These are phyloP conservation scores for Pyrocoelia pectoralis DNA, from an alignment of 2,888 invertebrate genomes.

Conservation along the genomic window DNA sequence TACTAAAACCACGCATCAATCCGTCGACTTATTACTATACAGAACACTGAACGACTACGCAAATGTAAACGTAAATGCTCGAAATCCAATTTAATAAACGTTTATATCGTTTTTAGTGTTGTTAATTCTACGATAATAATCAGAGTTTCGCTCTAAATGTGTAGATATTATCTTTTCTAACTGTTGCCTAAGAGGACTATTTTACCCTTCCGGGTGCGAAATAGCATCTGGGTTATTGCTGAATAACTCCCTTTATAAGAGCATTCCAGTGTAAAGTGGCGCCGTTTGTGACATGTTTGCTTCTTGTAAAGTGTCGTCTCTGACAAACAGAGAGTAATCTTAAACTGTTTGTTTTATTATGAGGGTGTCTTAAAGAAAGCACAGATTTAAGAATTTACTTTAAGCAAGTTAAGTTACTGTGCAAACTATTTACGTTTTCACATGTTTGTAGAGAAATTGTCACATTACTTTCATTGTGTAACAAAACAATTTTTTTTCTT, in stretches of 20 bases:
- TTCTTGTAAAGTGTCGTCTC: conserved; percentile 50
- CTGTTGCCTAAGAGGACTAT: conserved; percentile 33
- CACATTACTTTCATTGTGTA: no score
- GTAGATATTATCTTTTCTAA: conserved; percentile 32
- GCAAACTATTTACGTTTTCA: no score
- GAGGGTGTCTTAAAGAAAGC: conserved; percentile 41
- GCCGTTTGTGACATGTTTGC: conserved; percentile 51
- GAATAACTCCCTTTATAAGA: conserved; percentile 51
- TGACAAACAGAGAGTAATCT: conserved; percentile 48
- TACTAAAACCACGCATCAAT: no score
- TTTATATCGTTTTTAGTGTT: conserved; percentile 21
- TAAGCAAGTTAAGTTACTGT: no score
- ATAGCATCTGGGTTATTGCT: conserved; percentile 51
- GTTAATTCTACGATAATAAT: conserved; percentile 32
- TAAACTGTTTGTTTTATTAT: conserved; percentile 50
- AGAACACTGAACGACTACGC: no score
- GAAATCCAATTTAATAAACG: not conserved
- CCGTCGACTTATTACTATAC: no score
- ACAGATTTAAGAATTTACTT: conserved; percentile 17
- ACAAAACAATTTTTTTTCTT: no score
- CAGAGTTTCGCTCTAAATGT: conserved; percentile 27
- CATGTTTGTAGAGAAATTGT: no score
- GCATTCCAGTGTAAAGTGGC: conserved; percentile 52
- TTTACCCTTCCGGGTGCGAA: conserved; percentile 45
- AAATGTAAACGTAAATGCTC: not conserved